Evolutionary conservation across 2,888 invertebrate species (phyloP).

Genomic region (Callyntrura guangdongensis): DNA sequence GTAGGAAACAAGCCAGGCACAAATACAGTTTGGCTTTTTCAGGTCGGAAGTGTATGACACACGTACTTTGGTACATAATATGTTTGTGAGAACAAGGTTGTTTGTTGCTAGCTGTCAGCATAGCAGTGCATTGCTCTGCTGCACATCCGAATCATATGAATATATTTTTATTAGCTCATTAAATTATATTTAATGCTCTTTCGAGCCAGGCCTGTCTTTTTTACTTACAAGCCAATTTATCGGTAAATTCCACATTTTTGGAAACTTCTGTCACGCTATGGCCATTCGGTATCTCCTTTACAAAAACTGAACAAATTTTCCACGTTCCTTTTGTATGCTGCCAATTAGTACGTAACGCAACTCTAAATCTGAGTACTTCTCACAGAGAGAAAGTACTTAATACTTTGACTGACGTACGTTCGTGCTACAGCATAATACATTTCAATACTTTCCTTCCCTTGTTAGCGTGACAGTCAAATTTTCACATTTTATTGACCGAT

Average conservation of each 20-base stretch:
- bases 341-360: background rate
- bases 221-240: slow-evolving; percentile 43
- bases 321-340: background rate
- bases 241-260: slow-evolving; percentile 23
- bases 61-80: too few species aligned
- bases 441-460: background rate
- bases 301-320: background rate
- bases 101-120: too few species aligned
- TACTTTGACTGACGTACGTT: background rate
- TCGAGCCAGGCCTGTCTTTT: slow-evolving; percentile 22
- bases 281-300: background rate
- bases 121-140: too few species aligned
- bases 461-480: background rate
- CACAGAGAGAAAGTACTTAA: background rate
- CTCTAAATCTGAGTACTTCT: background rate
- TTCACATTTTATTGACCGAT: too few species aligned
- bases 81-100: too few species aligned
- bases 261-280: background rate
- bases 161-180: slow-evolving; percentile 66
- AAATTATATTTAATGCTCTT: slow-evolving; percentile 22
- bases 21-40: too few species aligned
- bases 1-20: background rate
- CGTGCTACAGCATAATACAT: slow-evolving; percentile 23
- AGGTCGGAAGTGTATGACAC: too few species aligned
- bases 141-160: too few species aligned